Evolutionary conservation across 2,888 invertebrate genomes (phyloP), one percentile per base, ranked within the genome.

Genomic region (Apodemia mormo): DNA sequence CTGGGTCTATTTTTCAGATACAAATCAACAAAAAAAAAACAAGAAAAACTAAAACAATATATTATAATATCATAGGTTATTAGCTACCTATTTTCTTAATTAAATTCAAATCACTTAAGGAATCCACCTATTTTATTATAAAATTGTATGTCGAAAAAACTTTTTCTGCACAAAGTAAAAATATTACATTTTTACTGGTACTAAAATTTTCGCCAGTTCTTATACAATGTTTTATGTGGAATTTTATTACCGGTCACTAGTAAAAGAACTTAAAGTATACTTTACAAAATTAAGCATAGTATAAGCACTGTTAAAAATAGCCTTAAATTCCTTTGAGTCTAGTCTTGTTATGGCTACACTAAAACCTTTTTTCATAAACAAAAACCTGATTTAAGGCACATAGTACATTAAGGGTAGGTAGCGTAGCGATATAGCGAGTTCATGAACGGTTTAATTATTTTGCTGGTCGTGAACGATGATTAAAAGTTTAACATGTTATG

Each of bases 241-340:
- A 58, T 58, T 58, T 58, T 58, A 58, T 58, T 30, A 58, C 58
- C 30, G 12, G 7, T 58, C 30, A 58, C 58, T 58, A 54, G 2
- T 56, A 58, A 30, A 30, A 30, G 30, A 58, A 30, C 58, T 58
- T 30, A 12, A 58, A 29, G 30, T 30, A 12, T 33, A 33, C 30
- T 10, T 5, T 29, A 58, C 58, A 58, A 58, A 30, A 12, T 30
- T 58, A 58, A 58, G 29, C 30, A 10, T 6, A 30, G 30, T 49
- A 49, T 49, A 49, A 45, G 43, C 43, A 10, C 10, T 45, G 43
- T 9, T 58, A 58, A 58, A 58, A 58, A 58, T 58, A 58, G 58
- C 58, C 58, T 58, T 58, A 58, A 12, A 58, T 58, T 58, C 30
- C 58, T 58, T 58, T 58, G 29, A 58, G 58, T 30, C 58, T 30